Percentiles rank a stretch among this genome's conserved stretches.
Evolutionary conservation across 2,888 invertebrate species (phyloP).

Genomic region (Octonoba sinensis): DNA sequence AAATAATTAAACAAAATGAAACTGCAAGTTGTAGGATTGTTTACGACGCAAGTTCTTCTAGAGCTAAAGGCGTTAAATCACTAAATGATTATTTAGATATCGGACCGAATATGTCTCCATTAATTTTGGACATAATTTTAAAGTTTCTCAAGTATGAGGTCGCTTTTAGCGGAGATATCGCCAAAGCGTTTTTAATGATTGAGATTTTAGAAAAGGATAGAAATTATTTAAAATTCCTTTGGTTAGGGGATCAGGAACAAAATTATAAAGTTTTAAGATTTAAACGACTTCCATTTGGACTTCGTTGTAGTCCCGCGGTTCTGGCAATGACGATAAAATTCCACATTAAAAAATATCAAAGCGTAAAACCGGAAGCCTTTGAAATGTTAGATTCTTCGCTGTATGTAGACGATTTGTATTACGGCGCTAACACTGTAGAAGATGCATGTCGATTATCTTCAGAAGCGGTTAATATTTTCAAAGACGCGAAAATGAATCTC

Average conservation of each 20-base stretch:
- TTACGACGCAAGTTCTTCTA: no score
- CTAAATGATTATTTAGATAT: neutral
- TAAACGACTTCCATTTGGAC: no score
- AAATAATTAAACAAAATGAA: no score
- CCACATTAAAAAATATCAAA: neutral
- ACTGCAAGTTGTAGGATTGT: no score
- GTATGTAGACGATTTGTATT: slow-evolving; percentile 10
- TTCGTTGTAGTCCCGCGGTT: neutral
- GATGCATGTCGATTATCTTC: neutral
- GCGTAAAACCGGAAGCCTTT: neutral
- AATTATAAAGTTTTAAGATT: neutral
- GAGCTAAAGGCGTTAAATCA: neutral
- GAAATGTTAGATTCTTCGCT: slow-evolving; percentile 5
- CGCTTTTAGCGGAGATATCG: neutral
- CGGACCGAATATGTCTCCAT: neutral
- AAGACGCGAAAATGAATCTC: neutral
- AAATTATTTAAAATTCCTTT: no score
- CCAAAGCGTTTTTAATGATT: slow-evolving; percentile 6
- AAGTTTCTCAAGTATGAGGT: no score
- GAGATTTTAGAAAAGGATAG: slow-evolving; percentile 1
- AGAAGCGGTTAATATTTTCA: neutral
- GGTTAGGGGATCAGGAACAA: neutral
- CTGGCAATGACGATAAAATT: neutral
- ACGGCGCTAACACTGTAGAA: neutral
- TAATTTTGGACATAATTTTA: neutral